phyloP scores from a whole-genome alignment of 2,888 invertebrate genomes.

The Corbicula japonica region DNA sequence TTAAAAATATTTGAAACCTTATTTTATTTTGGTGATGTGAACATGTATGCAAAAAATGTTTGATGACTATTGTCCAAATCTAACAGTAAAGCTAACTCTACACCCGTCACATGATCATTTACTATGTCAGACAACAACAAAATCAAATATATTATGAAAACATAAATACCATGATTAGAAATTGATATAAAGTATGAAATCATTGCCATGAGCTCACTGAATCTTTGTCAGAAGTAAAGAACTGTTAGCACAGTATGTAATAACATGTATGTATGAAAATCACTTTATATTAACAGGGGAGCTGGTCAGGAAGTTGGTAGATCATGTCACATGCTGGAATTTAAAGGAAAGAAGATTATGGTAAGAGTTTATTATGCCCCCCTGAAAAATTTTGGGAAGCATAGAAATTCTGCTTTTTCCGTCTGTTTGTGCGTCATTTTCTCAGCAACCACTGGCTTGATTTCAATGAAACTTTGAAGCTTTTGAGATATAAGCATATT shows the following conservation, averaged over 20 bases:
- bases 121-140: background rate
- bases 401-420: too few relatives aligned
- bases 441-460: too few relatives aligned
- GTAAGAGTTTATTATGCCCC: constrained; percentile 85
- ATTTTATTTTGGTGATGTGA: too few relatives aligned
- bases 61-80: too few relatives aligned
- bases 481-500: too few relatives aligned
- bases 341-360: constrained; percentile 99
- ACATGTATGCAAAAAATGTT: too few relatives aligned
- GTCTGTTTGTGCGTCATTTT: too few relatives aligned
- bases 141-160: background rate
- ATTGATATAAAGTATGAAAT: background rate
- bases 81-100: too few relatives aligned
- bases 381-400: too few relatives aligned
- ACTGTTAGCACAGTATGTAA: background rate
- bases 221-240: background rate
- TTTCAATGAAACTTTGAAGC: too few relatives aligned
- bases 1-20: too few relatives aligned
- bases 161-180: background rate
- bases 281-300: constrained; percentile 88
- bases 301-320: constrained; percentile 99
- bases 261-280: background rate
- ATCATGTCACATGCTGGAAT: constrained; percentile 99
- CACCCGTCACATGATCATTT: background rate
- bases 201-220: background rate